Percentiles rank a stretch among this genome's conserved stretches.
These are phyloP conservation scores for Macropis europaea DNA, from an alignment of 2,888 invertebrate species.

Conservation along the genomic window DNA sequence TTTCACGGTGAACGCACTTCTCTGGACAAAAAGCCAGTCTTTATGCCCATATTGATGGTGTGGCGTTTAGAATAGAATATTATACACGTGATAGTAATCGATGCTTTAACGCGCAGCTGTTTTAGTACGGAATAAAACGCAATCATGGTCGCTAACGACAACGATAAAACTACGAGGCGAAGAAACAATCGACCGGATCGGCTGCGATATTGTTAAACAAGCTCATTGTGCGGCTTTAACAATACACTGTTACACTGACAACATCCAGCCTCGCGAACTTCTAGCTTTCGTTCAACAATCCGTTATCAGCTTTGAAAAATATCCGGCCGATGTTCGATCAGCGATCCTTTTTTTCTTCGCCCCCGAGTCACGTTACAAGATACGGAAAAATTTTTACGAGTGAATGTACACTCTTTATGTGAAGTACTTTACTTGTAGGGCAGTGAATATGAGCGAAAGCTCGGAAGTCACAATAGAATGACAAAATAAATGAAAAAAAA, in stretches of 20 bases:
- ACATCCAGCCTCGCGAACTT: slow-evolving; percentile 64
- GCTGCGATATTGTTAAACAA: slow-evolving; percentile 71
- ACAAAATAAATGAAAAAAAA: no score
- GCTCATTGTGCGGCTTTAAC: slow-evolving; percentile 74
- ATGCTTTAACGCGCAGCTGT: slow-evolving; percentile 16
- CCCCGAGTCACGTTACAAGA: background rate
- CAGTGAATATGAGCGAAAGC: no score
- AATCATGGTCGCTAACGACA: slow-evolving; percentile 38
- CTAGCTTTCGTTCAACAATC: slow-evolving; percentile 69
- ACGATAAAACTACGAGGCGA: slow-evolving; percentile 55
- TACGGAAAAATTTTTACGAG: slow-evolving; percentile 3
- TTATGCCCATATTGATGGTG: no score
- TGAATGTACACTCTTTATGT: background rate
- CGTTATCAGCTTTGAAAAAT: slow-evolving; percentile 70
- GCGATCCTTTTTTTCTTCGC: slow-evolving; percentile 20
- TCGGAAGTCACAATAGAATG: no score
- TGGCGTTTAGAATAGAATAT: background rate
- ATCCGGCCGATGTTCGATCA: slow-evolving; percentile 55
- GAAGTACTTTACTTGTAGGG: no score
- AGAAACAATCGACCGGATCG: slow-evolving; percentile 72
- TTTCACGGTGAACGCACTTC: slow-evolving; percentile 1
- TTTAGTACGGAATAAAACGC: slow-evolving; percentile 30
- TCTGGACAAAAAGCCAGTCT: no score
- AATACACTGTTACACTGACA: slow-evolving; percentile 71
- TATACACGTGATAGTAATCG: slow-evolving; percentile 29